Conservation (phyloP, 2,797 vertebrate species). For the Nasua narica region DNA sequence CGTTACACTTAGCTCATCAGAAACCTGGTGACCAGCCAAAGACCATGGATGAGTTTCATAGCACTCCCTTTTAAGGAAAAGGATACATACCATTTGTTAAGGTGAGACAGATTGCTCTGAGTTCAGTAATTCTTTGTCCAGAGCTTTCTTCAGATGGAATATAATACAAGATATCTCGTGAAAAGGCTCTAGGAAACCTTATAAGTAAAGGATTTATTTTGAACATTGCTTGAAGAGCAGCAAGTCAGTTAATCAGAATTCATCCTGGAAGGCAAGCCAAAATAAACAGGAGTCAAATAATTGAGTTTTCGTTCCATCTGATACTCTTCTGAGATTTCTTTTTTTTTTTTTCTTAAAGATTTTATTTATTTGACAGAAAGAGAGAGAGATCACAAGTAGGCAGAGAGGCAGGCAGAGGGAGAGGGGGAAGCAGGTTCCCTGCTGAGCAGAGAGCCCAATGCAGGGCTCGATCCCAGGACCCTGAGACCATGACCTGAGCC, state of each 20-base stretch:
- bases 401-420: no score
- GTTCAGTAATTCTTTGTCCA: background rate
- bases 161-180: background rate
- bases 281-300: background rate
- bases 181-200: background rate
- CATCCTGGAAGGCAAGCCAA: background rate
- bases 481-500: no score
- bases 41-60: background rate
- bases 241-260: background rate
- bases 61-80: constrained; percentile 15
- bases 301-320: background rate
- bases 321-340: constrained; percentile 14
- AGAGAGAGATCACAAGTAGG: no score
- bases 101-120: background rate
- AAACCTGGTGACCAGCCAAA: constrained; percentile 1
- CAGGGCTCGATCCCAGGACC: no score
- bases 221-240: background rate
- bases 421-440: no score
- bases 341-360: no score
- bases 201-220: background rate
- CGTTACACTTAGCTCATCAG: background rate
- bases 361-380: no score
- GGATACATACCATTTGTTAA: background rate
- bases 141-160: background rate
- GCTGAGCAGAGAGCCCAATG: no score